Conservation (phyloP, 1,140 invertebrate genomes). For the Dinothrombium tinctorium region DNA sequence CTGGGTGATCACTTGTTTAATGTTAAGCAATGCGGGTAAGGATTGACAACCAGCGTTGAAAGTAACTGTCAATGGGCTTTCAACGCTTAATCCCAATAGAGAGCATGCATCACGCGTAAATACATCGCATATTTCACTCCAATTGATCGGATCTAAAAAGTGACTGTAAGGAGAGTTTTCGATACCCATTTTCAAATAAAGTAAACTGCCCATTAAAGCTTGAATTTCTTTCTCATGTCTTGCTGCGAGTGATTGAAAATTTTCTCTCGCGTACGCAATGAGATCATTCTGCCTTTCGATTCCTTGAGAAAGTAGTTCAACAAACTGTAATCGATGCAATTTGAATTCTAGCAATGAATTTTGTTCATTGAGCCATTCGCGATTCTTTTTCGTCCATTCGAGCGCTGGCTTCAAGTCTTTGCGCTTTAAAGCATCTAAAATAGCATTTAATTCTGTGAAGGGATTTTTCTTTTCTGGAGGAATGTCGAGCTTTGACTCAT, state of each 20-base stretch:
- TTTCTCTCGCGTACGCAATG: slow-evolving; percentile 57
- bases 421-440: slow-evolving; percentile 51
- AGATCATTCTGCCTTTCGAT: slow-evolving; percentile 40
- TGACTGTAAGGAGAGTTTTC: slow-evolving; percentile 53
- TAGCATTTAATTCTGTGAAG: slow-evolving; percentile 46
- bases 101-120: slow-evolving; percentile 81
- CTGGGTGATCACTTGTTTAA: slow-evolving; percentile 86
- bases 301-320: slow-evolving; percentile 41
- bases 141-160: slow-evolving; percentile 48
- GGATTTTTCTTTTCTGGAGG: slow-evolving; percentile 11
- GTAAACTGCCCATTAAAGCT: slow-evolving; percentile 59
- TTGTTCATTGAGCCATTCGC: slow-evolving; percentile 20
- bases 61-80: slow-evolving; percentile 48
- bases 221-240: slow-evolving; percentile 68
- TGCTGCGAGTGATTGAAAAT: slow-evolving; percentile 58
- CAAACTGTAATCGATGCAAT: slow-evolving; percentile 47
- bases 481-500: slow-evolving; percentile 28
- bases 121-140: slow-evolving; percentile 63
- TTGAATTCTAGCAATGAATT: slow-evolving; percentile 48
- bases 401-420: slow-evolving; percentile 53
- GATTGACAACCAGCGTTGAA: slow-evolving; percentile 79
- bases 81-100: slow-evolving; percentile 63
- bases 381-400: slow-evolving; percentile 29
- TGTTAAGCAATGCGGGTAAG: slow-evolving; percentile 72
- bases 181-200: slow-evolving; percentile 54